Evolutionary conservation across 2,113 vertebrate species (phyloP), one percentile per base, ranked within the genome.

Genomic region (Alaudala cheleensis): DNA sequence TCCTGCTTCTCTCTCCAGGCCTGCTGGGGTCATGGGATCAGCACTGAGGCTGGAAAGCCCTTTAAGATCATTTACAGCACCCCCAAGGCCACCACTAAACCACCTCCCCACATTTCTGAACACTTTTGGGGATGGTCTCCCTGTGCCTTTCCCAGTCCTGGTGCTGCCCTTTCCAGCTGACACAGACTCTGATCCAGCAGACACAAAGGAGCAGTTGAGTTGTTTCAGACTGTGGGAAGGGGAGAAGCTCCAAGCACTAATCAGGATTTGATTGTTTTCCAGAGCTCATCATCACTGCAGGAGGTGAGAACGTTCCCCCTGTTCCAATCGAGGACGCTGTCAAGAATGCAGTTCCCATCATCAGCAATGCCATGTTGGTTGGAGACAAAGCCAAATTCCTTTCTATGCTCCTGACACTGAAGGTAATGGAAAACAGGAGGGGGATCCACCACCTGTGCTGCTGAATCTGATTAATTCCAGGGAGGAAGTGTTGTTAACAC

Each of bases 261-360:
- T 50, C 15, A 21, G 25, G 62, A 7, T 23, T 10, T 37, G 53
- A 6, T 29, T 91, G 6, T 94, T 62, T 96, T 96, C 50, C 95
- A 99, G 99, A 99, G 97, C 97, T 99, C 65, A 99, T 99, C 96
- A 99, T 99, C 96, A 99, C 98, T 1, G 99, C 99, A 0, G 98
- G 98, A 6, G 99, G 99, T 1, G 99, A 99, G 92, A 99, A 99
- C 16, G 71, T 99, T 31, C 96, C 98, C 22, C 99, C 99, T 0
- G 87, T 99, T 42, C 98, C 99, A 1, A 99, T 98, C 0, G 99
- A 99, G 97, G 98, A 99, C 0, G 97, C 98, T 0, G 97, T 99
- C 18, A 99, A 99, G 88, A 97, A 97, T 7, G 98, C 97, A 0
- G n/a, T 99, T n/a, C 99, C 99, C 21, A 98, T 99, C 50, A 76